phyloP scores from a whole-genome alignment of 2,113 vertebrate genomes.

The Passer montanus region DNA sequence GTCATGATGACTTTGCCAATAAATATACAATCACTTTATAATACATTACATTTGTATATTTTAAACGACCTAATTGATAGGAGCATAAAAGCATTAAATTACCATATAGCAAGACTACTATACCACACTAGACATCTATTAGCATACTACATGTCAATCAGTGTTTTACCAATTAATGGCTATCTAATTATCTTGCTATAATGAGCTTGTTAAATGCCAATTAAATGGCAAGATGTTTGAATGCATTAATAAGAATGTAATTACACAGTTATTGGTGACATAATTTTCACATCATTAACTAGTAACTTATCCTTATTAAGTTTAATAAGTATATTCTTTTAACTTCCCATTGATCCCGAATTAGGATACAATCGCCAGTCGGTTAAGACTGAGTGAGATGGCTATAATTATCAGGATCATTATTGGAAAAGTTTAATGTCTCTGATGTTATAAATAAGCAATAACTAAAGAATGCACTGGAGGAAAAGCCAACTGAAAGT shows the following conservation, averaged over 20 bases:
- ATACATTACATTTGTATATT: constrained; percentile 66
- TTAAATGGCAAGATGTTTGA: constrained; percentile 75
- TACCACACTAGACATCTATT: constrained; percentile 64
- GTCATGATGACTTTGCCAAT: constrained; percentile 43
- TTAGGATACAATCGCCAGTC: constrained; percentile 28
- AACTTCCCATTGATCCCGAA: constrained; percentile 68
- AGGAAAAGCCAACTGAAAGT: not conserved
- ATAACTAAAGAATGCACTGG: not conserved
- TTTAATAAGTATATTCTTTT: constrained; percentile 69
- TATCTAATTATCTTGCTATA: constrained; percentile 77
- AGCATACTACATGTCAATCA: constrained; percentile 72
- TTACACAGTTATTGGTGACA: constrained; percentile 76
- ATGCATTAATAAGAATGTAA: constrained; percentile 78
- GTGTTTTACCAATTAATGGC: constrained; percentile 78
- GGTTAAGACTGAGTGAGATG: constrained; percentile 37
- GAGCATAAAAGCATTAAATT: constrained; percentile 71
- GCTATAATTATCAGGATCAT: constrained; percentile 25
- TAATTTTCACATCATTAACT: constrained; percentile 74
- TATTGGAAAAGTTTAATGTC: constrained; percentile 46
- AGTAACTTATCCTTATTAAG: constrained; percentile 70
- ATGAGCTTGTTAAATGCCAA: constrained; percentile 77
- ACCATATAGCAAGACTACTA: constrained; percentile 57
- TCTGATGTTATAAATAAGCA: constrained; percentile 7
- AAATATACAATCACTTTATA: constrained; percentile 57
- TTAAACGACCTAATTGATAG: constrained; percentile 59